These are phyloP conservation scores for Aegotheles bennettii DNA, from an alignment of 2,113 vertebrate genomes.

Conservation along the genomic window DNA sequence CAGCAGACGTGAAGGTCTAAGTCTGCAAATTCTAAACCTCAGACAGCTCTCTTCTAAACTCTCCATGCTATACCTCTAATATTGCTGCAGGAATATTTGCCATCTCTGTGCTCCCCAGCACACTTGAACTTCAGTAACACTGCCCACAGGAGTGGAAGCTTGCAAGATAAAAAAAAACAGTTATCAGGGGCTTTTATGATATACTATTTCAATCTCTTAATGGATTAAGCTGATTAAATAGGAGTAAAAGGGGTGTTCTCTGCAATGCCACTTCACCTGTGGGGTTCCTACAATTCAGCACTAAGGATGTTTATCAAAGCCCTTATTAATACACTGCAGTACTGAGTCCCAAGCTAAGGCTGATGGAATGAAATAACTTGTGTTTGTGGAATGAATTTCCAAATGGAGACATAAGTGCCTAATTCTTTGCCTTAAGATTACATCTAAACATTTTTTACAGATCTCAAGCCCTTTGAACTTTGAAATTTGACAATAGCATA, in stretches of 20 bases:
- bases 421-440: conserved; percentile 26
- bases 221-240: neutral
- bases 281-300: neutral
- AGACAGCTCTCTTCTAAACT: neutral
- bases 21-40: neutral
- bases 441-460: conserved; percentile 31
- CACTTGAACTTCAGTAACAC: neutral
- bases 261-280: neutral
- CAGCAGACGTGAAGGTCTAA: neutral
- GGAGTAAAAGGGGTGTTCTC: neutral
- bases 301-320: neutral
- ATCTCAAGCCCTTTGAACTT: conserved; percentile 30
- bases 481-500: conserved; percentile 14
- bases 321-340: neutral
- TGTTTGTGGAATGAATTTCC: neutral
- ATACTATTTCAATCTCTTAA: neutral
- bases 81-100: neutral
- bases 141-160: accelerated
- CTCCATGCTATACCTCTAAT: neutral
- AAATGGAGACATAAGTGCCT: neutral
- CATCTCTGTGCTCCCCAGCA: accelerated
- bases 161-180: neutral
- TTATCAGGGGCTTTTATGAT: neutral
- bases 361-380: neutral
- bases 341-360: neutral